phyloP scores from a whole-genome alignment of 2,888 invertebrate species.

The Erannis defoliaria region DNA sequence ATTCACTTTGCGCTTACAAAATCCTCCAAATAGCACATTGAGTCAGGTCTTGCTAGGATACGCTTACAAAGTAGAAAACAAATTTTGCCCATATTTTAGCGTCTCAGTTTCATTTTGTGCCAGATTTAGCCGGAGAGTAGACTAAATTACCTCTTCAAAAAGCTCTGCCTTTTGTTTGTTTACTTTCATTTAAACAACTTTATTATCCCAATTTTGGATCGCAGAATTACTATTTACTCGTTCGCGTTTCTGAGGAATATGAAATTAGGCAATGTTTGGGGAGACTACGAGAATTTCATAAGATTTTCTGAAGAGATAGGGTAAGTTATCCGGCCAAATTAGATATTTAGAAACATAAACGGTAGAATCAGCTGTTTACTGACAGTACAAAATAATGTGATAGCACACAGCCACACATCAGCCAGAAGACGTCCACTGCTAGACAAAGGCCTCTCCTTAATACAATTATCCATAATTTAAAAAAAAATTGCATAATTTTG shows the following conservation, averaged over 20 bases:
- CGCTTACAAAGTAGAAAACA: constrained; percentile 5
- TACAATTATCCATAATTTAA: too few species aligned
- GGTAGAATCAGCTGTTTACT: neutral
- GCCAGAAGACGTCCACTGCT: too few species aligned
- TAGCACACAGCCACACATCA: too few species aligned
- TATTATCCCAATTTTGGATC: constrained; percentile 32
- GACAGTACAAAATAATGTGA: too few species aligned
- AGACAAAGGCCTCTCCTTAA: too few species aligned
- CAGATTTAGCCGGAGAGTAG: neutral
- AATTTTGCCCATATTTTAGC: constrained; percentile 2
- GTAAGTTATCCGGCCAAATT: neutral
- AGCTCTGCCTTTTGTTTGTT: constrained; percentile 19
- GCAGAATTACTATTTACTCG: constrained; percentile 33
- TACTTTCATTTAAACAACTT: constrained; percentile 32
- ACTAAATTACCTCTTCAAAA: constrained; percentile 14
- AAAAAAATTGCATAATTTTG: too few species aligned
- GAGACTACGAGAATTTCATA: constrained; percentile 31
- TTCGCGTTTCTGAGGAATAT: constrained; percentile 31
- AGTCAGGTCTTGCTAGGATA: neutral
- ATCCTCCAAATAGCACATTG: too few species aligned
- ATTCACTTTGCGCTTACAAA: neutral
- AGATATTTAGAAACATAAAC: neutral
- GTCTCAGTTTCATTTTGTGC: constrained; percentile 19
- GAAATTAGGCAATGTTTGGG: constrained; percentile 28
- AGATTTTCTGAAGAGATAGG: constrained; percentile 21